These are phyloP conservation scores for Syngnathus typhle DNA, from an alignment of 2,113 vertebrate genomes.

Conservation along the genomic window DNA sequence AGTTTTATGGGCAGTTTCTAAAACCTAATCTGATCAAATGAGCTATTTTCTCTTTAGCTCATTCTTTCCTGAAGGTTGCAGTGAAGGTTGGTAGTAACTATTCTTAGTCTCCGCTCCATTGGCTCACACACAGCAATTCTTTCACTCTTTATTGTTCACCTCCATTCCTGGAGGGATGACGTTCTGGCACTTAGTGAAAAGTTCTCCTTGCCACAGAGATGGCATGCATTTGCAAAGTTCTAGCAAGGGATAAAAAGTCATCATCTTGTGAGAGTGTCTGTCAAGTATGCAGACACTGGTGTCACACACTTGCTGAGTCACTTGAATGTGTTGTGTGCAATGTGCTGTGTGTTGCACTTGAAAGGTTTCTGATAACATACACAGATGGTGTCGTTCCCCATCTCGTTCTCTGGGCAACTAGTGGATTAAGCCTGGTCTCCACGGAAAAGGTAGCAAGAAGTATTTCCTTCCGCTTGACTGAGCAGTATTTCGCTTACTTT, in stretches of 20 bases:
- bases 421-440: conserved; percentile 30
- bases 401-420: conserved; percentile 37
- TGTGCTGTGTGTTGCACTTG: conserved; percentile 49
- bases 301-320: conserved; percentile 46
- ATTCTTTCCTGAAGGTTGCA: conserved; percentile 28
- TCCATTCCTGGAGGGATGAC: conserved; percentile 43
- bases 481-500: conserved; percentile 1
- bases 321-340: conserved; percentile 41
- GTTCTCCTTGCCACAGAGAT: conserved; percentile 36
- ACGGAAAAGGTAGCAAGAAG: conserved; percentile 10
- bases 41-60: conserved; percentile 20
- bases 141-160: conserved; percentile 48
- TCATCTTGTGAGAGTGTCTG: conserved; percentile 46
- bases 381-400: conserved; percentile 46
- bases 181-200: conserved; percentile 35
- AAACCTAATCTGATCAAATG: conserved; percentile 36
- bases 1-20: conserved; percentile 31
- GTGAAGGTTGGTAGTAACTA: conserved; percentile 45
- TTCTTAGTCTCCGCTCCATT: conserved; percentile 49
- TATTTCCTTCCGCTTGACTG: conserved; percentile 10
- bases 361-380: conserved; percentile 44
- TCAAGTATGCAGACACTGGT: conserved; percentile 45
- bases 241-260: conserved; percentile 32
- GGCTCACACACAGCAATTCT: conserved; percentile 50
- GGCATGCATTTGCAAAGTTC: conserved; percentile 46